Evolutionary conservation across 2,113 vertebrate species (phyloP), one percentile per base, ranked within the genome.

Genomic region (Corythornis cristatus): DNA sequence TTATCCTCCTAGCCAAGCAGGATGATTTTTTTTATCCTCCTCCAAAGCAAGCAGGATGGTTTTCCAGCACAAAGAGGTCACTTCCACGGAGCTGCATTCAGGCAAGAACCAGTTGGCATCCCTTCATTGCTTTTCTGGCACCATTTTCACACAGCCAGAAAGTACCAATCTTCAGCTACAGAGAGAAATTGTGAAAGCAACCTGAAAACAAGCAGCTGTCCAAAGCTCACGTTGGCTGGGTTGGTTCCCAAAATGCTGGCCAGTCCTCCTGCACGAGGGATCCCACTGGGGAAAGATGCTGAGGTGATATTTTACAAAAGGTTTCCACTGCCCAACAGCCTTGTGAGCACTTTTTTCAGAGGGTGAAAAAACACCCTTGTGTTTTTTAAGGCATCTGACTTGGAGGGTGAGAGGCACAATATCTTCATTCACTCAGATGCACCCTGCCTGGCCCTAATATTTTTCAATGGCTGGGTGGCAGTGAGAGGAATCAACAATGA

Each of bases 131-230:
- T 83, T 93, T 86, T 89, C 92, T 95, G 95, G 95, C 93, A 96
- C 70, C 46, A 2, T 46, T 96, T 91, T 87, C 88, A 64, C 82
- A 95, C 68, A 68, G 86, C 78, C 85, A 93, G 91, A 87, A 94
- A 94, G 92, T 84, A 94, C 83, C 15, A 9, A 96, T 94, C 96
- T 91, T 89, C 89, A 93, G 91, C 91, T 86, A 91, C 79, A 85
- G 57, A 86, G 87, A 87, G 37, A 94, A 89, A 95, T 96, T 96
- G 89, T 96, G 95, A 95, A 95, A 90, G 85, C 82, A 96, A 95
- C 88, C 95, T 95, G 88, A 87, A 96, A 91, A 88, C 62, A 93
- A 96, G 88, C 93, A 96, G 92, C 95, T 96, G 93, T 76, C 91
- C 93, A 93, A 91, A 65, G 57, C 85, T 81, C 93, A 81, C 77